These are phyloP conservation scores for Falco biarmicus DNA, from an alignment of 2,797 vertebrate species.

Conservation along the genomic window DNA sequence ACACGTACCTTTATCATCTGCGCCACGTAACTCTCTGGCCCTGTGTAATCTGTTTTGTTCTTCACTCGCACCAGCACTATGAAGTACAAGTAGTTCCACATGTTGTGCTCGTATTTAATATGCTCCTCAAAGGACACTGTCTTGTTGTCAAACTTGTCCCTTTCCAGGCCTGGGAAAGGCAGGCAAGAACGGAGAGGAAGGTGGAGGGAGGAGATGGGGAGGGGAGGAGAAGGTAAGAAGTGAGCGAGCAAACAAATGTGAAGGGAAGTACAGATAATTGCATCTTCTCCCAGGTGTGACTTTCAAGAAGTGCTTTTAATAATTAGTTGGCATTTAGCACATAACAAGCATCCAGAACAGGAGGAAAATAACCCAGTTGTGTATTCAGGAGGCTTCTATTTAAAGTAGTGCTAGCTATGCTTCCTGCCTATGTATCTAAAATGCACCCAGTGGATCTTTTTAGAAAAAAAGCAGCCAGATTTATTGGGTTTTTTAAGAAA, in stretches of 20 bases:
- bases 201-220: neutral
- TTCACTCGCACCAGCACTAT: constrained; percentile 94
- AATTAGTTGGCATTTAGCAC: constrained; percentile 7
- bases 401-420: neutral
- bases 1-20: constrained; percentile 92
- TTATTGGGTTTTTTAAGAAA: neutral
- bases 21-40: constrained; percentile 95
- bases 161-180: constrained; percentile 86
- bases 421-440: neutral
- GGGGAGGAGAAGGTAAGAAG: neutral
- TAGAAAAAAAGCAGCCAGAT: neutral
- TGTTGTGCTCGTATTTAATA: constrained; percentile 95
- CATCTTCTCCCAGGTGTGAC: neutral
- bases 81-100: constrained; percentile 99
- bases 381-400: neutral
- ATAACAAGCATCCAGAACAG: neutral
- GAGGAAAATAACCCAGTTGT: neutral
- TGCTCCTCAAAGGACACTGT: constrained; percentile 98
- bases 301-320: neutral
- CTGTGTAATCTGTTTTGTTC: constrained; percentile 96
- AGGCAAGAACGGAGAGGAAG: neutral
- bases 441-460: neutral
- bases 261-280: neutral
- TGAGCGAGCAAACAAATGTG: neutral
- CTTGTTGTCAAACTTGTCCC: constrained; percentile 99